Base-by-base conservation (phyloP, 2,888 invertebrate genomes). In the Megastigmus dorsalis region DNA sequence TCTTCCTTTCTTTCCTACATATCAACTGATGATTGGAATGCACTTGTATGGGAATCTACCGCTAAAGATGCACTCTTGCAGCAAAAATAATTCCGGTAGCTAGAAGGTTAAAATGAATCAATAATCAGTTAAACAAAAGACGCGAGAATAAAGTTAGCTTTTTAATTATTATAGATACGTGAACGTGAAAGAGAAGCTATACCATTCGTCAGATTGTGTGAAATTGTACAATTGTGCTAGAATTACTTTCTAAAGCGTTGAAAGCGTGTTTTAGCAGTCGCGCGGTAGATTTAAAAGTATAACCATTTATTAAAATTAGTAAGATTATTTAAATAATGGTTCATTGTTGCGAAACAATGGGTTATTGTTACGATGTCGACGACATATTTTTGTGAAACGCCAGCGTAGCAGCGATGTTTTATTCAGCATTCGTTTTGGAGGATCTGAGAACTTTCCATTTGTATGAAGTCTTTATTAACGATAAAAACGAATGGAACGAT, bases 271-370 rank as follows among this genome's bases (percentile, higher is more conserved):
- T 38, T 30, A 54, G 15, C 26, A 38, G 23, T 23, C 41, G 30
- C 41, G 30, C 30, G 30, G 41, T 3, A 6, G n/a, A 70, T 70
- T 70, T 45, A 36, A 59, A 38, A 50, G 30, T 60, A 69, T 62
- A 23, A 54, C 30, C 33, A 28, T 62, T 69, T 41, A 50, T 62
- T 50, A 30, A 52, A 69, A 52, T 57, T 38, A 15, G 41, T 65
- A 52, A 72, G 33, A 54, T 74, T 65, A 48, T 69, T 68, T 59
- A 69, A 69, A 74, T 62, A 69, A 69, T 59, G 52, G 52, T 33
- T 43, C 65, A 65, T 74, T 74, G 74, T 74, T 52, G 36, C 26
- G 50, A 74, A 43, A 54, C 67, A 74, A 72, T 72, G 59, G 72
- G 28, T 65, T 57, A 65, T 72, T 72, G 72, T 72, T 65, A 18